Evolutionary conservation across 2,888 invertebrate species (phyloP), one percentile per base, ranked within the genome.

Genomic region (Dasypogon diadema): DNA sequence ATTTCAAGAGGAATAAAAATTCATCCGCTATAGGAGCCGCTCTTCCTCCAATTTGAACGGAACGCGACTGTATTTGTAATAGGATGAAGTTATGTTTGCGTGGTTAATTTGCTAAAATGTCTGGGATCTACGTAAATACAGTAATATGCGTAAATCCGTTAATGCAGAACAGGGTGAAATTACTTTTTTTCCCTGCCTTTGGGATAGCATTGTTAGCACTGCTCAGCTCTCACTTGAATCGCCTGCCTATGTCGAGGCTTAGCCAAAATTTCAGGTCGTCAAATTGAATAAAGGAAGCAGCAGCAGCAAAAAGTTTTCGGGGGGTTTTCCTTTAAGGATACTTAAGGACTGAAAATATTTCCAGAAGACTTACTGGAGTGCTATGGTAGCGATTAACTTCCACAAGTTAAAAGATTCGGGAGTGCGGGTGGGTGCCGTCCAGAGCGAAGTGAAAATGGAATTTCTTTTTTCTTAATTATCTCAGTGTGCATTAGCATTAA

Each of bases 61-160:
- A 4, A 24, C 30, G 18, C 51, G 63, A 18, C 76, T 65, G 24
- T 65, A 65, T 65, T 60, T 74, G 58, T 18, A 51, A 21, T 30
- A 16, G 70, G 21, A 74, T 70, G 56, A 76, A 73, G 22, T 70
- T 63, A 56, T 74, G 48, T 68, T 73, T 70, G 74, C 58, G 74
- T 51, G 76, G 74, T 74, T 76, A 76, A 76, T 76, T 76, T 74
- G 74, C 74, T 76, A 74, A 76, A 76, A 65, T 74, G 74, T 76
- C 68, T 68, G 37, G 48, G 58, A 18, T 68, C 65, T 73, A 51
- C 70, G 70, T 54, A 70, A 70, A 54, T 54, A 54, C 30, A 30
- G 22, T 51, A 46, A 70, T 54, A 70, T 70, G 70, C 70, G 70
- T 54, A 70, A 70, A 70, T 51, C 54, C 70, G 70, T 70, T 70